Evolutionary conservation across 2,888 invertebrate genomes (phyloP), one percentile per base, ranked within the genome.

Genomic region (Itoplectis maculator): DNA sequence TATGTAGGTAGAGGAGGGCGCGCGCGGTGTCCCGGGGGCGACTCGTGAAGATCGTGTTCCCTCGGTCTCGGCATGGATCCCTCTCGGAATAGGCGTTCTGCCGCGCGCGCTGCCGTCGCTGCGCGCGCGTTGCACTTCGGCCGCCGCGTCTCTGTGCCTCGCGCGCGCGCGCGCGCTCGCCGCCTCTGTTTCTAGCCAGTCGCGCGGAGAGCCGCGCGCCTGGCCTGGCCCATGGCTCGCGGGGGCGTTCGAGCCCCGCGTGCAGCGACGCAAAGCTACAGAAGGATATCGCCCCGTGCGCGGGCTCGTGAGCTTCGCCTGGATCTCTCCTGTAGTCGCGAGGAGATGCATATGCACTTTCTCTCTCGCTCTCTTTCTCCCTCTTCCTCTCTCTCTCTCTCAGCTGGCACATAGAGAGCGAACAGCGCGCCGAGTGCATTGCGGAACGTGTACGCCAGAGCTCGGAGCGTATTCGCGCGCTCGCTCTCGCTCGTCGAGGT

Each of bases 11-110:
- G n/a, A n/a, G n/a, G n/a, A n/a, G n/a, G n/a, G n/a, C n/a, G n/a
- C n/a, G n/a, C n/a, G n/a, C n/a, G 83, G 75, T 83, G 59, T 84
- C 85, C 82, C 86, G 82, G 69, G 79, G 85, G 89, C 89, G 85
- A 87, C 89, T 90, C 90, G 90, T 90, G 89, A 89, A 90, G 89
- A 91, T 91, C 90, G 89, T 89, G 89, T 85, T 88, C 87, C 87
- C 87, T 75, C 74, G 47, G 51, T 73, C 49, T 35, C 5, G 29
- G 51, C 42, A 49, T 73, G 61, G 49, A 73, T 65, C 51, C 45
- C 40, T 40, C 42, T 81, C 59, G 65, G 66, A 13, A 63, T 18
- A 82, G 15, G 35, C 49, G 61, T 69, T 20, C 45, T n/a, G n/a
- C n/a, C n/a, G n/a, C n/a, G n/a, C n/a, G n/a, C n/a, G n/a, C n/a